phyloP scores from a whole-genome alignment of 2,888 invertebrate genomes.

The Phengaris arion region DNA sequence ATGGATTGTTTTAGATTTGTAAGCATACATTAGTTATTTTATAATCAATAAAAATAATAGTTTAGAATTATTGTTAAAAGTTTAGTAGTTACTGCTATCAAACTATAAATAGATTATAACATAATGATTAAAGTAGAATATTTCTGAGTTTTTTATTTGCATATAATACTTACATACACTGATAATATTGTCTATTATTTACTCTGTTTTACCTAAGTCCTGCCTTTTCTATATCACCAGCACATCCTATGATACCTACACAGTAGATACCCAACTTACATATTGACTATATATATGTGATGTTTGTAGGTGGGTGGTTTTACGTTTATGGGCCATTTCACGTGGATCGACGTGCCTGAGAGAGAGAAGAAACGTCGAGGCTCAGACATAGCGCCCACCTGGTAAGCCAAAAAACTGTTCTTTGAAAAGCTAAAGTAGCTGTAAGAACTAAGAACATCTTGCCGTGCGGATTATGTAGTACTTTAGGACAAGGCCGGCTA shows the following conservation, averaged over 20 bases:
- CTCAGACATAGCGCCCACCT: slow-evolving; percentile 82
- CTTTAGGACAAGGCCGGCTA: no score
- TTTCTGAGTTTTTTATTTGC: no score
- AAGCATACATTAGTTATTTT: neutral
- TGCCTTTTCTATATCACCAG: no score
- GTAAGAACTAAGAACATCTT: no score
- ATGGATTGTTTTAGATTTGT: neutral
- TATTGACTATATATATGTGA: neutral
- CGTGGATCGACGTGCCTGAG: slow-evolving; percentile 90
- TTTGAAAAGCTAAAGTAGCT: neutral
- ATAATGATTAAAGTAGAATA: no score
- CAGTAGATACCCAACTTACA: neutral
- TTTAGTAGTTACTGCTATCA: no score
- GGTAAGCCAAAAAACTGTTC: slow-evolving; percentile 55
- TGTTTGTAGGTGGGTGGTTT: slow-evolving; percentile 81
- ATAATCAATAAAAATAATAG: neutral
- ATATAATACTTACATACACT: no score
- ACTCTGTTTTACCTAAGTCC: no score
- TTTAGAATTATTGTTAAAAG: no score
- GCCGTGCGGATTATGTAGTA: no score
- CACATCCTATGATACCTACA: neutral
- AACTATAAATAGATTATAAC: no score
- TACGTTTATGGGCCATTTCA: slow-evolving; percentile 95
- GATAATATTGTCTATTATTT: no score
- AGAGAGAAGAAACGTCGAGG: slow-evolving; percentile 80